A percentile compares a stretch with the other conserved stretches of the same genome.
phyloP scores from a whole-genome alignment of 2,888 invertebrate species.

The Sinotaia quadrata region DNA sequence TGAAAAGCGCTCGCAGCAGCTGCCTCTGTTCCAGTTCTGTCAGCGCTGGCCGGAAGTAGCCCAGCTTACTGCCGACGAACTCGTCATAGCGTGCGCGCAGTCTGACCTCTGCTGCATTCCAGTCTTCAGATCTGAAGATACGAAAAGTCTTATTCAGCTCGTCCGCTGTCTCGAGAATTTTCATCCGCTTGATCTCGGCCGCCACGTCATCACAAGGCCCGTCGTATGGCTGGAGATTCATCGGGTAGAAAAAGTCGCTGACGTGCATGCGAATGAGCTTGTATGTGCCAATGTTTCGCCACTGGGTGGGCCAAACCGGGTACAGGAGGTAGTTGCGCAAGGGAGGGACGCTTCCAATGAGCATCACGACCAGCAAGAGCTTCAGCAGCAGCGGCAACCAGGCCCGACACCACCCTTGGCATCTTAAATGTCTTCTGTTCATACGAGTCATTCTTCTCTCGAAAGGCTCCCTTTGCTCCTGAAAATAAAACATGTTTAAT shows the following conservation, averaged over 20 bases:
- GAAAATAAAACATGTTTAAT: too few species aligned
- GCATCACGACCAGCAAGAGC: background rate
- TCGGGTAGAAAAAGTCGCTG: conserved; percentile 31
- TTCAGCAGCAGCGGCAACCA: conserved; percentile 8
- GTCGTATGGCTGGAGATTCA: conserved; percentile 30
- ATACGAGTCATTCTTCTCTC: too few species aligned
- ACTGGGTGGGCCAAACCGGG: conserved; percentile 23
- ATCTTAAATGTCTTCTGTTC: background rate
- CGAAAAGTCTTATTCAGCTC: conserved; percentile 19
- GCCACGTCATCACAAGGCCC: conserved; percentile 31
- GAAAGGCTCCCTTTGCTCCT: too few species aligned
- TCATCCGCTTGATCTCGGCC: background rate
- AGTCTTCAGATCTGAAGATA: conserved; percentile 14
- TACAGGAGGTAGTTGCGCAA: conserved; percentile 14
- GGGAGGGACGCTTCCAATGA: background rate
- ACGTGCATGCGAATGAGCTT: conserved; percentile 27
- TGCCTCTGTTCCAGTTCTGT: conserved; percentile 29
- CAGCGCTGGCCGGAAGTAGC: conserved; percentile 32
- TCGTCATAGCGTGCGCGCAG: background rate
- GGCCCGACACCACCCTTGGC: background rate
- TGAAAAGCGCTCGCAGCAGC: conserved; percentile 25
- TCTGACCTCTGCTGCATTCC: conserved; percentile 1
- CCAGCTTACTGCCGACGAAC: background rate
- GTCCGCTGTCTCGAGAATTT: conserved; percentile 22
- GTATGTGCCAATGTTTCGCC: conserved; percentile 21